Percentiles rank a stretch among this genome's conserved stretches.
These are phyloP conservation scores for Pseudomyrmex sp. DNA, from an alignment of 1,140 invertebrate genomes.

Conservation along the genomic window DNA sequence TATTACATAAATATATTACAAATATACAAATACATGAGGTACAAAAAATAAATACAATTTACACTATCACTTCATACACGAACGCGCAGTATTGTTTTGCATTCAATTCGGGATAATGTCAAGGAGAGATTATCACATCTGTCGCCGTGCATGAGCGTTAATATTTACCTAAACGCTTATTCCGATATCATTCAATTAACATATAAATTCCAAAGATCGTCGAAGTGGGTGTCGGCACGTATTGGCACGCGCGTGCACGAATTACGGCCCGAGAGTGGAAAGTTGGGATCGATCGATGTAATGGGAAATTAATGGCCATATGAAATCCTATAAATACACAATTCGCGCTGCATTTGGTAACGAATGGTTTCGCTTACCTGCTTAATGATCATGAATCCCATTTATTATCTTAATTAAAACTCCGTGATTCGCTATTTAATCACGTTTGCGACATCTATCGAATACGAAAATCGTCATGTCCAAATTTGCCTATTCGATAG, in stretches of 20 bases:
- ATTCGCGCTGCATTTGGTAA: conserved; percentile 3
- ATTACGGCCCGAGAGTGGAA: conserved; percentile 65
- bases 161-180: conserved; percentile 23
- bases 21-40: too few relatives aligned
- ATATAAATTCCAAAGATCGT: conserved; percentile 58
- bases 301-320: conserved; percentile 73
- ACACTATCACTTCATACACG: neutral
- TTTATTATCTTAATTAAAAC: conserved; percentile 26
- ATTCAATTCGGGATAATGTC: neutral
- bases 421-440: neutral
- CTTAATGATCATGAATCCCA: conserved; percentile 1
- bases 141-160: neutral
- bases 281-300: conserved; percentile 69
- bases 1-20: too few relatives aligned
- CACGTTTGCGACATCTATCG: neutral
- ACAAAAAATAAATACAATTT: too few relatives aligned
- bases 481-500: neutral
- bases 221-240: conserved; percentile 36
- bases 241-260: conserved; percentile 41
- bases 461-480: neutral
- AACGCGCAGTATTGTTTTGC: neutral
- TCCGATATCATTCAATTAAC: conserved; percentile 61
- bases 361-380: neutral
- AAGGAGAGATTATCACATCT: neutral
- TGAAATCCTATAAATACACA: conserved; percentile 72